Conservation (phyloP, 1,140 invertebrate species). For the Eulimnadia texana region DNA sequence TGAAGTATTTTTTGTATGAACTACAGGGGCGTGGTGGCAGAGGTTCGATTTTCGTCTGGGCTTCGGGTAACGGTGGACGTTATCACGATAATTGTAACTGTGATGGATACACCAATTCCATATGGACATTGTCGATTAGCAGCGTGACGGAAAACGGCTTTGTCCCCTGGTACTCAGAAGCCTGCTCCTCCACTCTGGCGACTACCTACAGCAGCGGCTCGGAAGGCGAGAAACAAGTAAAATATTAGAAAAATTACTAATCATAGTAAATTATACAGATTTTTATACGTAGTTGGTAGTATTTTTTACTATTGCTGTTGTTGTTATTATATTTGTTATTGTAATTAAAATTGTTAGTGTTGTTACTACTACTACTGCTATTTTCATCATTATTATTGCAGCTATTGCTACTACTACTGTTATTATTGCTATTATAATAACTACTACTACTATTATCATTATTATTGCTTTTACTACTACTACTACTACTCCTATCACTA, state of each 20-base stretch:
- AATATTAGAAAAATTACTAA: neutral
- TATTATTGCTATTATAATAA: too few species aligned
- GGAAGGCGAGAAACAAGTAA: slow-evolving; percentile 40
- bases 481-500: too few species aligned
- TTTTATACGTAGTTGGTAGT: too few species aligned
- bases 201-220: slow-evolving; percentile 89
- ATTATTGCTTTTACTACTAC: too few species aligned
- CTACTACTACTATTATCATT: too few species aligned
- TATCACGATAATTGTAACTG: slow-evolving; percentile 94
- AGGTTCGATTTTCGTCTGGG: slow-evolving; percentile 97
- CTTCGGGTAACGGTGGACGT: slow-evolving; percentile 90
- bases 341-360: neutral
- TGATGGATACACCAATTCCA: slow-evolving; percentile 95
- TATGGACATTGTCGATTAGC: slow-evolving; percentile 89
- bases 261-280: too few species aligned
- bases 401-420: too few species aligned
- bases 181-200: slow-evolving; percentile 83
- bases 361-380: too few species aligned
- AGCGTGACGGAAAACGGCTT: slow-evolving; percentile 70
- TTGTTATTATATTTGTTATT: too few species aligned
- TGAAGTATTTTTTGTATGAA: too few species aligned
- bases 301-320: too few species aligned
- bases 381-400: too few species aligned
- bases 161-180: slow-evolving; percentile 89
- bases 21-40: slow-evolving; percentile 72